These are phyloP conservation scores for Brachypodius melanocephalos DNA, from an alignment of 2,113 vertebrate genomes.

Conservation along the genomic window DNA sequence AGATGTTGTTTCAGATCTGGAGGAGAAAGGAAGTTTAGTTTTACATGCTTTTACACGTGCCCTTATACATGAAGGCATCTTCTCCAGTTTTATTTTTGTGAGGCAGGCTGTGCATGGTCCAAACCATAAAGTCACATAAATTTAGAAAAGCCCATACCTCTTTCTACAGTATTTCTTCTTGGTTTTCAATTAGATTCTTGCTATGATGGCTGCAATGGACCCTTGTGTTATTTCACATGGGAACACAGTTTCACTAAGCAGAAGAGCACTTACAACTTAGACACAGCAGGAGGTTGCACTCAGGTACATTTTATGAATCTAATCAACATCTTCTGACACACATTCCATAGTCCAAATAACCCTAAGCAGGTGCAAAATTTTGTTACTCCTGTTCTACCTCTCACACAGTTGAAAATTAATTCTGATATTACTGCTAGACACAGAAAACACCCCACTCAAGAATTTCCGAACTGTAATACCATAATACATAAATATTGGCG, in stretches of 20 bases:
- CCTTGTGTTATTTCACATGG: neutral
- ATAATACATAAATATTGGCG: fast-evolving
- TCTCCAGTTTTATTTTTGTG: neutral
- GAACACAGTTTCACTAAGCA: neutral
- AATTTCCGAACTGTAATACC: neutral
- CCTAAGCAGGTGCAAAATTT: neutral
- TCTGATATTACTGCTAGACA: neutral
- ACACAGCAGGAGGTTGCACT: neutral
- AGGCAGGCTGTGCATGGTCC: neutral
- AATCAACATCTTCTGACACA: neutral
- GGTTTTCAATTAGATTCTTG: neutral
- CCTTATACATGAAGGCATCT: neutral
- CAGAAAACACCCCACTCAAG: neutral
- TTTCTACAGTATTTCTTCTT: neutral
- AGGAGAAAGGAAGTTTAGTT: neutral
- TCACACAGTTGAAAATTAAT: neutral
- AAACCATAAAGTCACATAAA: neutral
- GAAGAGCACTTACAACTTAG: neutral
- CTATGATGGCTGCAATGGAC: neutral
- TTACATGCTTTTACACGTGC: fast-evolving
- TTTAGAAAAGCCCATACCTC: neutral
- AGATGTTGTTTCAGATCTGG: neutral
- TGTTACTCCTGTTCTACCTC: neutral
- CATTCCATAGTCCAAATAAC: neutral
- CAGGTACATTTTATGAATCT: neutral